Evolutionary conservation across 2,888 invertebrate genomes (phyloP), one percentile per base, ranked within the genome.

Genomic region (Diarsia rubi): DNA sequence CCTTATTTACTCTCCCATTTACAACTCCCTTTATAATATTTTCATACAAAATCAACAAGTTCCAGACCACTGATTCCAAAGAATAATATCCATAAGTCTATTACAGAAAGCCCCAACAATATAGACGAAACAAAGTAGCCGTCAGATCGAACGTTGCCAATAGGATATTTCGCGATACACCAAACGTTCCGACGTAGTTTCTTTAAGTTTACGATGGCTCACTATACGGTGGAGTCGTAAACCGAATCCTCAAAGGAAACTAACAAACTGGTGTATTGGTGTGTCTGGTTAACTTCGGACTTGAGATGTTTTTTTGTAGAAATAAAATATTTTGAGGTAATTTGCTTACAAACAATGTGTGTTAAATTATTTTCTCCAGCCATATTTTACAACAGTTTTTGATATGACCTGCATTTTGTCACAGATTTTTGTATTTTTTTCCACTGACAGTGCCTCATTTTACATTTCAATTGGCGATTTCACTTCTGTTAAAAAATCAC

Each of bases 231-330:
- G 64, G 76, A 78, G 80, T 88, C 92, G 91, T 93, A 93, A 93
- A 93, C 89, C 84, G 89, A 92, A 93, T 92, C 88, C 93, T 92
- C 93, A 89, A 91, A 92, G 93, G 90, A 89, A 91, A 88, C 90
- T 91, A 91, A 91, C 90, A 88, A 91, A 90, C 86, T 81, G 78
- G 71, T 74, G 69, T 66, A 69, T 77, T 80, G 71, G 78, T 52
- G 62, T 19, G 60, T 3, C 47, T 4, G 44, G 54, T 54, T 69
- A 65, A 68, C 86, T 83, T 54, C 1, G 81, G 60, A 80, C 79
- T 72, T 79, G 9, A n/a, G 31, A 44, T 27, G 67, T 64, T 62
- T 60, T 71, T 65, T 60, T 24, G 2, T 1, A 27, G 16, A 69
- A 31, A 21, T 37, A 8, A 64, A 42, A 24, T 0, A 4, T 27